These are phyloP conservation scores for Podarcis muralis DNA, from an alignment of 2,113 vertebrate species.

Conservation along the genomic window DNA sequence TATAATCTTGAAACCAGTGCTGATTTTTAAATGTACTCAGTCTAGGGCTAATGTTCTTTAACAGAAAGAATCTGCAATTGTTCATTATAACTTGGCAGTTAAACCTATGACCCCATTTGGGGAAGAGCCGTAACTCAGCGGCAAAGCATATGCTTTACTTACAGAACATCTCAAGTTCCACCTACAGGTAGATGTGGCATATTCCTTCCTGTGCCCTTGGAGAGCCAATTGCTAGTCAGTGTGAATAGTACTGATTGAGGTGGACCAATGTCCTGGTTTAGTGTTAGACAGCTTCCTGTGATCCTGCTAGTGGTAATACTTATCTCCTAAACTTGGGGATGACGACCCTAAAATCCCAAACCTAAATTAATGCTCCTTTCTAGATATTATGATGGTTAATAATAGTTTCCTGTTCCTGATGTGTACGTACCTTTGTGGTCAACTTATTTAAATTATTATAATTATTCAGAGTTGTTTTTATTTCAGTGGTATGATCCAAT, in stretches of 20 bases:
- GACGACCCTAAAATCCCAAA: background rate
- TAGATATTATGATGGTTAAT: background rate
- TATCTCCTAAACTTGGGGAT: background rate
- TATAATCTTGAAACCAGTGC: background rate
- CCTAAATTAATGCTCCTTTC: background rate
- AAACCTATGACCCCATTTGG: background rate
- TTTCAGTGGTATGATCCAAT: conserved; percentile 82
- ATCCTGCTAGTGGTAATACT: background rate
- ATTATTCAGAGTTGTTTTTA: background rate
- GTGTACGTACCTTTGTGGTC: background rate
- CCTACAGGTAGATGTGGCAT: too few relatives aligned
- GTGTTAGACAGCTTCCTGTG: too few relatives aligned
- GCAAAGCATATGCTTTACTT: background rate
- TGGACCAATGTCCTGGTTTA: too few relatives aligned
- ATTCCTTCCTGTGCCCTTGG: too few relatives aligned
- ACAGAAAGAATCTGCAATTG: background rate
- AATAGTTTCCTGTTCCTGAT: background rate
- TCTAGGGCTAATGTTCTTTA: background rate
- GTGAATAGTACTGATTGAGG: too few relatives aligned
- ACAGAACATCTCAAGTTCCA: too few relatives aligned
- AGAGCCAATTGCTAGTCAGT: too few relatives aligned
- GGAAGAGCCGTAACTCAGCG: background rate
- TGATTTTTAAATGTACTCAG: background rate
- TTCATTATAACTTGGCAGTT: background rate
- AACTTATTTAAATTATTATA: background rate